Evolutionary conservation across 2,888 invertebrate genomes (phyloP).

Genomic region (Iphiclides podalirius): DNA sequence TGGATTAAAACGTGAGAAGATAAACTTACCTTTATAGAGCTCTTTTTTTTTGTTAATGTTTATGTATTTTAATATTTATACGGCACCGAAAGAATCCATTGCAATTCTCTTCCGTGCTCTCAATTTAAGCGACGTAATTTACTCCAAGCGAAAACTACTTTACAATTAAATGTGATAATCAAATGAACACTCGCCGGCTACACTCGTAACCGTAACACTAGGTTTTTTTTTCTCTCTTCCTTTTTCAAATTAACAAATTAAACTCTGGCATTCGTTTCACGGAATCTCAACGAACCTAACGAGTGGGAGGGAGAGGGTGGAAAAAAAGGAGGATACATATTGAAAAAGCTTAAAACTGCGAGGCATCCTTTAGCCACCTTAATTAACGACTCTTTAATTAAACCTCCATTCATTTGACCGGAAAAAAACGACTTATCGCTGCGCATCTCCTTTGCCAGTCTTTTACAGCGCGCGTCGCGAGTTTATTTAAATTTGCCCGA

Average conservation of each 20-base stretch:
- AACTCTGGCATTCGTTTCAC: constrained; percentile 26
- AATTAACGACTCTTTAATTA: constrained; percentile 73
- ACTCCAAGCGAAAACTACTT: constrained; percentile 1
- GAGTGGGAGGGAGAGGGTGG: not conserved
- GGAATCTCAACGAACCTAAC: constrained; percentile 28
- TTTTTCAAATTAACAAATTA: constrained; percentile 32
- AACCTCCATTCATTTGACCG: constrained; percentile 69
- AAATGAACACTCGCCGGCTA: not conserved
- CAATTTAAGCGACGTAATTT: not conserved
- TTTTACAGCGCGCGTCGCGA: constrained; percentile 22
- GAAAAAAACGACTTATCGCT: constrained; percentile 41
- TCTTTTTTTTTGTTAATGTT: too few species aligned
- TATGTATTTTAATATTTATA: constrained; percentile 6
- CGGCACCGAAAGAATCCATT: not conserved
- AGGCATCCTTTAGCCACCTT: constrained; percentile 53
- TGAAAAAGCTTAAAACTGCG: constrained; percentile 38
- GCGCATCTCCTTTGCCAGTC: constrained; percentile 24
- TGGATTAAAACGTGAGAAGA: too few species aligned
- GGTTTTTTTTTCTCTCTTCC: constrained; percentile 15
- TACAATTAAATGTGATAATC: constrained; percentile 9
- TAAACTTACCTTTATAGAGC: too few species aligned
- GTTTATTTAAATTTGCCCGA: constrained; percentile 22
- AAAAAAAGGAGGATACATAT: constrained; percentile 29
- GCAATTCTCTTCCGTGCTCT: constrained; percentile 7
- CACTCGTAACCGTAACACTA: constrained; percentile 1